Evolutionary conservation across 2,113 vertebrate species (phyloP).

Genomic region (Ploceus nigricollis): DNA sequence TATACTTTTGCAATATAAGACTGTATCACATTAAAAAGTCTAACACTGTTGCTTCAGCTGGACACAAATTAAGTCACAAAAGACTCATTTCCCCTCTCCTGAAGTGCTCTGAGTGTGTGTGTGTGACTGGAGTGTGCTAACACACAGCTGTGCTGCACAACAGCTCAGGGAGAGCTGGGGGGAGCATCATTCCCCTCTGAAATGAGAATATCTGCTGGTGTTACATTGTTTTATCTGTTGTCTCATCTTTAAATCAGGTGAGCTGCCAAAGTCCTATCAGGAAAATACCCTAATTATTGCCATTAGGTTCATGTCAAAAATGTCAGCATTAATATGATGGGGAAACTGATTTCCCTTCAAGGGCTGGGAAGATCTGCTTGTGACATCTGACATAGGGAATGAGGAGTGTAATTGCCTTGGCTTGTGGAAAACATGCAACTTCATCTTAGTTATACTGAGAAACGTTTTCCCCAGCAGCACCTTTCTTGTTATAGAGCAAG

Average conservation of each 20-base stretch:
- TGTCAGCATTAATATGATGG: not conserved
- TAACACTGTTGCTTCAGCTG: not conserved
- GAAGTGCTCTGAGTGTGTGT: not conserved
- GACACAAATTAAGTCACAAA: not conserved
- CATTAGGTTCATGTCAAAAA: not conserved
- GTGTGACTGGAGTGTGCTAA: not conserved
- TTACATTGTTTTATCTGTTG: not conserved
- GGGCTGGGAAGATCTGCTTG: not conserved
- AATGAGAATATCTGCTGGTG: not conserved
- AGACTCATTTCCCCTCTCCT: not conserved
- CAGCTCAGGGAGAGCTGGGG: not conserved
- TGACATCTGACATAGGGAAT: not conserved
- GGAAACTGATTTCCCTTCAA: not conserved
- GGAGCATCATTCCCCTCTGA: not conserved
- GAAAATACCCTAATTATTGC: not conserved
- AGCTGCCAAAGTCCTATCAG: not conserved
- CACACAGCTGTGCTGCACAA: not conserved
- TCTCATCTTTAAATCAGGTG: not conserved
- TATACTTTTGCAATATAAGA: not conserved
- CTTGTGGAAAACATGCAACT: not conserved
- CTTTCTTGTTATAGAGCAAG: not conserved
- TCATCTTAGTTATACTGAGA: not conserved
- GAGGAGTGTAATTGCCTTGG: not conserved
- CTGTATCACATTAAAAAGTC: not conserved
- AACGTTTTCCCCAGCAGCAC: not conserved